Evolutionary conservation across 1,140 invertebrate species (phyloP).

Genomic region (Leptopilina clavipes): DNA sequence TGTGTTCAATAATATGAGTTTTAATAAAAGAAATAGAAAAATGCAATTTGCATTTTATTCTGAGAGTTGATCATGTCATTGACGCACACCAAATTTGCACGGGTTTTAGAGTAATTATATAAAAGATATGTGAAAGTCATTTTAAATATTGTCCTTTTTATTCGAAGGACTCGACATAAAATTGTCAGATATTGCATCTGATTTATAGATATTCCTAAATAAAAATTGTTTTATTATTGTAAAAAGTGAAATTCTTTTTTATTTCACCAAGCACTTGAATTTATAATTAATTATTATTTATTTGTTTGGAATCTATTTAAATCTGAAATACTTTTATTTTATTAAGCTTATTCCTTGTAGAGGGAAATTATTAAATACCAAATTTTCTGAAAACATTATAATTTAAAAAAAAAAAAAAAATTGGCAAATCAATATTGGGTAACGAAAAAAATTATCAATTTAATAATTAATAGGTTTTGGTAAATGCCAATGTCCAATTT

Average conservation of each 20-base stretch:
- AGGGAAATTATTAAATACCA: too few species aligned
- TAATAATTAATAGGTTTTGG: background rate
- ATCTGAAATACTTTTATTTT: too few species aligned
- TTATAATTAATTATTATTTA: too few species aligned
- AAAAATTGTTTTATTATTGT: constrained; percentile 41
- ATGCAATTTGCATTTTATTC: constrained; percentile 20
- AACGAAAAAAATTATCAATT: background rate
- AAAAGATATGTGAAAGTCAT: background rate
- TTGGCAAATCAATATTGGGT: background rate
- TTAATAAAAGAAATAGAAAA: background rate
- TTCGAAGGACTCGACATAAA: background rate
- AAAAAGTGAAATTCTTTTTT: constrained; percentile 10
- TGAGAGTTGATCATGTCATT: too few species aligned
- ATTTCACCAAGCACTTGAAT: background rate
- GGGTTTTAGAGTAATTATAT: background rate
- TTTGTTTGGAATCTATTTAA: too few species aligned
- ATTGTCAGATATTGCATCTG: constrained; percentile 44
- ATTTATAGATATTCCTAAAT: constrained; percentile 26
- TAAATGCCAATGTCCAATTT: constrained; percentile 20
- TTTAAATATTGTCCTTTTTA: background rate
- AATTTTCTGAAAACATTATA: too few species aligned
- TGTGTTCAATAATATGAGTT: background rate
- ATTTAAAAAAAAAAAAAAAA: too few species aligned
- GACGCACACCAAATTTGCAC: constrained; percentile 44
- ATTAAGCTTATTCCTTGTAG: too few species aligned